Evolutionary conservation across 2,113 vertebrate genomes (phyloP).

Genomic region (Chionodraco myersi): DNA sequence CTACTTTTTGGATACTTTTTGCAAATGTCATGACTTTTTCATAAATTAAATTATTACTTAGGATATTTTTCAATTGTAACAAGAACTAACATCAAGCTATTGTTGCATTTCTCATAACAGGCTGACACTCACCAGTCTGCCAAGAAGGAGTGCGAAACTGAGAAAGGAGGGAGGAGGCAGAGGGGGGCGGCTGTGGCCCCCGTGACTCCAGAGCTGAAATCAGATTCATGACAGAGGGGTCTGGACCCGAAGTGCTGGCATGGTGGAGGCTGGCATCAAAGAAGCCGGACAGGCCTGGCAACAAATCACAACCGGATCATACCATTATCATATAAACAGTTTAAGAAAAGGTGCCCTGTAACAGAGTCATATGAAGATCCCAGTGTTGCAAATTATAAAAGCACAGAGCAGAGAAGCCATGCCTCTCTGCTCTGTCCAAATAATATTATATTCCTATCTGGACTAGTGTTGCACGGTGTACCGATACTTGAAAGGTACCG

Average conservation of each 20-base stretch:
- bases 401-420: not conserved
- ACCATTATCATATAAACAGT: not conserved
- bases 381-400: not conserved
- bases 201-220: slow-evolving; percentile 93
- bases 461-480: too few species aligned
- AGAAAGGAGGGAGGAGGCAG: slow-evolving; percentile 92
- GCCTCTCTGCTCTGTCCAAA: not conserved
- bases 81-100: not conserved
- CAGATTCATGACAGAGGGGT: slow-evolving; percentile 93
- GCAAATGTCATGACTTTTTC: not conserved
- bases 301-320: slow-evolving; percentile 30
- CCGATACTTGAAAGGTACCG: too few species aligned
- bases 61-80: not conserved
- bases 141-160: slow-evolving; percentile 93
- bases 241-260: slow-evolving; percentile 86
- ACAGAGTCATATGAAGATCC: not conserved
- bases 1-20: not conserved
- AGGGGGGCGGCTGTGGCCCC: slow-evolving; percentile 89
- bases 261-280: slow-evolving; percentile 92
- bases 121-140: slow-evolving; percentile 87
- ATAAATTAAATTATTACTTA: not conserved
- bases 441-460: not conserved
- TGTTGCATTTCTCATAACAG: not conserved
- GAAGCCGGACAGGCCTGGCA: slow-evolving; percentile 89
- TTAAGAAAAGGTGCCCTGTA: not conserved